Percentiles rank a stretch among this genome's conserved stretches.
These are phyloP conservation scores for Galaxea fascicularis DNA, from an alignment of 92 coral and sea anemone genomes.

Conservation along the genomic window DNA sequence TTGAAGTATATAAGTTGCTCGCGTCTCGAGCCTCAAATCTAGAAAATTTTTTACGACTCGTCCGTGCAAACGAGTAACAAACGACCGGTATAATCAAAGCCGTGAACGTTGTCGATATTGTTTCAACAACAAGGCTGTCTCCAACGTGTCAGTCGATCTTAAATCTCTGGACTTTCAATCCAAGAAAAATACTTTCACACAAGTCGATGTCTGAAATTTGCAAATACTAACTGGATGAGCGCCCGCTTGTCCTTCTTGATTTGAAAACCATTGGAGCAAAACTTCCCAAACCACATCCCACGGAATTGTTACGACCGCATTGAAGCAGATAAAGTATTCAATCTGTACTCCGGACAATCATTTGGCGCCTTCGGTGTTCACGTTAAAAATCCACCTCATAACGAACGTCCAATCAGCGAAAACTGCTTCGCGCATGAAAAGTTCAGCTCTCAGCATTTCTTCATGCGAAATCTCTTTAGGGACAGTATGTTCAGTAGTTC, in stretches of 20 bases:
- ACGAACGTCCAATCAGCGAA: conserved; percentile 14
- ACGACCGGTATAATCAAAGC: conserved; percentile 4
- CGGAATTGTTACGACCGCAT: conserved; percentile 52
- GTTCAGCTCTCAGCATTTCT: not conserved
- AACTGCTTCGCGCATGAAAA: not conserved
- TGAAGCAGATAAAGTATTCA: conserved; percentile 59
- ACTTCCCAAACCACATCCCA: conserved; percentile 54
- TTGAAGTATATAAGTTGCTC: not conserved
- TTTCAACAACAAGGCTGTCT: conserved; percentile 7
- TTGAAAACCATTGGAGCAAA: conserved; percentile 36
- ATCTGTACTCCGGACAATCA: conserved; percentile 35
- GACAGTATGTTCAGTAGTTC: not conserved
- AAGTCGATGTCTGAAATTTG: not conserved
- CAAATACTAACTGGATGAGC: not conserved
- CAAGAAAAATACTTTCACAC: not conserved
- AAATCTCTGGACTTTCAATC: not conserved
- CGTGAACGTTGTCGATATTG: conserved; percentile 9
- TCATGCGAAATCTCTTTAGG: no score
- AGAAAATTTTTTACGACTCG: not conserved
- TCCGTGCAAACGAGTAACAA: not conserved
- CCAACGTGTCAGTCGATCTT: not conserved
- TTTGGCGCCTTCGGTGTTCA: conserved; percentile 23
- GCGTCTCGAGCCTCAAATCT: conserved; percentile 22
- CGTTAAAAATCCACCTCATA: not conserved
- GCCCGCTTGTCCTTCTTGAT: not conserved